Percentiles rank a stretch among this genome's conserved stretches.
phyloP scores from a whole-genome alignment of 1,140 invertebrate species.

The Hormaphis cornu region DNA sequence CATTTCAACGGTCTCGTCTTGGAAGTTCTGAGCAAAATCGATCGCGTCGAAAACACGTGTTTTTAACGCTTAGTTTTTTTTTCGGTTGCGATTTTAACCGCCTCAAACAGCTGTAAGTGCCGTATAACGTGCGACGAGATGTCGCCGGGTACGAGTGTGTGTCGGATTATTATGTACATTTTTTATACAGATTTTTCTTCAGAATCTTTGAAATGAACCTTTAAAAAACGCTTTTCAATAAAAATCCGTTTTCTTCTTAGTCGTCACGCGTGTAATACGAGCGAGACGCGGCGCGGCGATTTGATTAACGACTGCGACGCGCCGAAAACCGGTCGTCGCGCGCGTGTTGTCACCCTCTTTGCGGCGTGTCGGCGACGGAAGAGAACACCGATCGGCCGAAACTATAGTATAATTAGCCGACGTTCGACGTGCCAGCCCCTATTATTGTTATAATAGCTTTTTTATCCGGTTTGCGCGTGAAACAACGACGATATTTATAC shows the following conservation, averaged over 20 bases:
- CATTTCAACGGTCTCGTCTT: no score
- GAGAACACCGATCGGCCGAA: neutral
- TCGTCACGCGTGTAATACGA: neutral
- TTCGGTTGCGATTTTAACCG: no score
- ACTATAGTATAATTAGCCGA: slow-evolving; percentile 24
- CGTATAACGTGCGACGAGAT: no score
- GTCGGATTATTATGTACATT: no score
- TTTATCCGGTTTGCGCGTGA: slow-evolving; percentile 17
- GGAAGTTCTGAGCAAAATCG: no score
- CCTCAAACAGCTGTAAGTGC: no score
- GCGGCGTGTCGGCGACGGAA: neutral
- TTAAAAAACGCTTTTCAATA: no score
- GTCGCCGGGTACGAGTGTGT: no score
- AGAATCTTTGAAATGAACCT: no score
- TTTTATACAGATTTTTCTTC: no score
- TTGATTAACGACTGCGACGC: slow-evolving; percentile 18
- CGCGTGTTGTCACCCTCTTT: neutral
- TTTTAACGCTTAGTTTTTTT: no score
- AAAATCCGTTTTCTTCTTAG: neutral
- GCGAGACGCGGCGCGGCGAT: neutral
- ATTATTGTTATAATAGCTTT: slow-evolving; percentile 9
- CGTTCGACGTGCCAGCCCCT: neutral
- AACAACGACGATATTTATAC: neutral
- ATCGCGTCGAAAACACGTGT: no score
- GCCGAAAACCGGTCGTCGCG: slow-evolving; percentile 18